Conservation (phyloP, 2,888 invertebrate species). For the Drosophila fungiperda region DNA sequence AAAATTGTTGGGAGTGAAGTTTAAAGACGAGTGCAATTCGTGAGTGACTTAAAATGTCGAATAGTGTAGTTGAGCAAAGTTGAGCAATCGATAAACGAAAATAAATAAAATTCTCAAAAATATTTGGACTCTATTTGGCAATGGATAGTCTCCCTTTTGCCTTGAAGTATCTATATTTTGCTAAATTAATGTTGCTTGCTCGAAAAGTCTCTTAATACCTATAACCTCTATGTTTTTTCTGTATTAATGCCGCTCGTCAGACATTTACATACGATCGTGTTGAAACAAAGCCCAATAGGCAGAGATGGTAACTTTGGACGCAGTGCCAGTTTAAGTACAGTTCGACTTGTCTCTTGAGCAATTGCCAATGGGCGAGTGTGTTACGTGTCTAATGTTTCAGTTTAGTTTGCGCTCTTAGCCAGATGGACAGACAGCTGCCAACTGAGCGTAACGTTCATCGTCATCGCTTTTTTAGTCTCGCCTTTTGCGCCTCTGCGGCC, state of each 20-base stretch:
- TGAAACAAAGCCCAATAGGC: slow-evolving; percentile 17
- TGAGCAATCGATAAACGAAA: background rate
- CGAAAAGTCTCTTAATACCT: background rate
- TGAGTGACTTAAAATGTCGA: slow-evolving; percentile 1
- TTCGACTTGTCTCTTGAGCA: slow-evolving; percentile 39
- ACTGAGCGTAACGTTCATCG: slow-evolving; percentile 55
- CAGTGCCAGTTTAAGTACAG: slow-evolving; percentile 17
- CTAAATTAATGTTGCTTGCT: background rate
- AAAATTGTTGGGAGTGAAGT: slow-evolving; percentile 51
- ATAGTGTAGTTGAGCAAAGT: background rate
- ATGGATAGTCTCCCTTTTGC: background rate
- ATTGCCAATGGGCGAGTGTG: slow-evolving; percentile 51
- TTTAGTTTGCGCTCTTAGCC: slow-evolving; percentile 39
- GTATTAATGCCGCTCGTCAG: background rate
- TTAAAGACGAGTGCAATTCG: slow-evolving; percentile 24
- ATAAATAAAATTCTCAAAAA: background rate
- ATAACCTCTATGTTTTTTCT: background rate
- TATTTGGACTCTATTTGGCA: background rate
- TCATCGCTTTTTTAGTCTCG: slow-evolving; percentile 37
- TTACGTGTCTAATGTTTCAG: slow-evolving; percentile 42
- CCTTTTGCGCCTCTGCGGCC: slow-evolving; percentile 25
- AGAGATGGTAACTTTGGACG: background rate
- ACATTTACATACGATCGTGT: slow-evolving; percentile 13
- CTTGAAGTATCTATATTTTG: background rate
- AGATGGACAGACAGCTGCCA: slow-evolving; percentile 73